phyloP scores from a whole-genome alignment of 2,797 vertebrate genomes.

The Denticeps clupeoides region DNA sequence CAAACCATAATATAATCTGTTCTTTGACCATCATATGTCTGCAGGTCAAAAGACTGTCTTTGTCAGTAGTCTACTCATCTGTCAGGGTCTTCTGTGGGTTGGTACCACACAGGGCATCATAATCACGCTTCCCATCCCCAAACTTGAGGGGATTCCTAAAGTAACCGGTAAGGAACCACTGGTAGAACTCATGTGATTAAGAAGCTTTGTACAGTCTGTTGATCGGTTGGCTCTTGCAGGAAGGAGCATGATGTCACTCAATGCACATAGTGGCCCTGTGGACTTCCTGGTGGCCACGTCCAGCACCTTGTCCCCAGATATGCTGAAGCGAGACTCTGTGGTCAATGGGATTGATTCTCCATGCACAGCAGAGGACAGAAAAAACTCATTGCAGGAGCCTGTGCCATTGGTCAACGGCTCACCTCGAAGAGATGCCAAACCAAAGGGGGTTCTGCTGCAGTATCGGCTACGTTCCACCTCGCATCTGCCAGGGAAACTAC shows the following conservation, averaged over 20 bases:
- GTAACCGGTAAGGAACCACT: slow-evolving; percentile 67
- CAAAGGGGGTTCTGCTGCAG: slow-evolving; percentile 68
- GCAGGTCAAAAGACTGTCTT: slow-evolving; percentile 64
- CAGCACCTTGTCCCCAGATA: slow-evolving; percentile 65
- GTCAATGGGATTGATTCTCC: slow-evolving; percentile 28
- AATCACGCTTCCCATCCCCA: slow-evolving; percentile 73
- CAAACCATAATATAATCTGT: neutral
- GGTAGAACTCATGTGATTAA: neutral
- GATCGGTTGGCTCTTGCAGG: slow-evolving; percentile 43
- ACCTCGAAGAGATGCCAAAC: slow-evolving; percentile 44
- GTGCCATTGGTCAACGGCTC: slow-evolving; percentile 24
- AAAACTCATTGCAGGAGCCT: slow-evolving; percentile 32
- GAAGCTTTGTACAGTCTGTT: neutral
- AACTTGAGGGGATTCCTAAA: slow-evolving; percentile 85
- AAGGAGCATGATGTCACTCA: slow-evolving; percentile 79
- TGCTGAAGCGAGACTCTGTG: slow-evolving; percentile 65
- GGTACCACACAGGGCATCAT: slow-evolving; percentile 79
- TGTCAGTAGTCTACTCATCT: slow-evolving; percentile 77
- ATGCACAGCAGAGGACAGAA: slow-evolving; percentile 41
- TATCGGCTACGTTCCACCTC: slow-evolving; percentile 75
- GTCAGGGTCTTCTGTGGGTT: slow-evolving; percentile 82
- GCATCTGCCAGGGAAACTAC: slow-evolving; percentile 74
- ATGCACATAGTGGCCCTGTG: slow-evolving; percentile 76
- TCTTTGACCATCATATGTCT: neutral
- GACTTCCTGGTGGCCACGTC: slow-evolving; percentile 67